Conservation (phyloP, 2,797 vertebrate genomes). For the Notolabrus celidotus region DNA sequence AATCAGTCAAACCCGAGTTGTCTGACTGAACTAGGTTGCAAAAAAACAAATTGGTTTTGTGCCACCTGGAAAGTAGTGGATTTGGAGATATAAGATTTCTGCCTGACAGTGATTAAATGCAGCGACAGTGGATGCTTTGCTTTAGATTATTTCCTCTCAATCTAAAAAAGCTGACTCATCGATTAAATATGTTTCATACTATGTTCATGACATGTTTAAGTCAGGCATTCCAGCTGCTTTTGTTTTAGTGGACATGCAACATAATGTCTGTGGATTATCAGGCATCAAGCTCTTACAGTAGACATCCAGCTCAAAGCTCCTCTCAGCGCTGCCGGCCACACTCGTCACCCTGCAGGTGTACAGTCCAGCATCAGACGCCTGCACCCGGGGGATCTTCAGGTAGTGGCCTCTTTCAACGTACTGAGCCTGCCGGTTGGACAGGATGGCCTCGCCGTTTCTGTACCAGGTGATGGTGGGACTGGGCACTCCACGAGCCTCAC, state of each 20-base stretch:
- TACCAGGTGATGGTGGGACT: slow-evolving; percentile 92
- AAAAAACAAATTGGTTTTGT: no score
- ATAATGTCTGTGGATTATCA: not conserved
- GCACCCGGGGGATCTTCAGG: slow-evolving; percentile 90
- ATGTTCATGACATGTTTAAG: not conserved
- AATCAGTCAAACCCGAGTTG: no score
- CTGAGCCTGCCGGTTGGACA: slow-evolving; percentile 86
- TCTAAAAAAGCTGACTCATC: not conserved
- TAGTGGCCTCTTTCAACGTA: slow-evolving; percentile 91
- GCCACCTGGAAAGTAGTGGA: no score
- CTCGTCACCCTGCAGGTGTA: slow-evolving; percentile 90
- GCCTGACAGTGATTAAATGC: no score
- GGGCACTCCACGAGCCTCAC: slow-evolving; percentile 92
- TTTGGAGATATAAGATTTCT: no score
- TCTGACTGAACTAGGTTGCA: no score
- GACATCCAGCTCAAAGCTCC: slow-evolving; percentile 89
- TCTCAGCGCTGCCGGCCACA: slow-evolving; percentile 89
- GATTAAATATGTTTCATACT: slow-evolving; percentile 9
- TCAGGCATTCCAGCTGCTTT: not conserved
- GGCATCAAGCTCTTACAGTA: slow-evolving; percentile 85
- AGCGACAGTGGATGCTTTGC: slow-evolving; percentile 8
- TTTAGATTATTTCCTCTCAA: not conserved
- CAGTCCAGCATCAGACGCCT: slow-evolving; percentile 88
- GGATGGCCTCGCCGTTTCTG: slow-evolving; percentile 84
- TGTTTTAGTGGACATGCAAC: not conserved